Conservation (phyloP, 35 echinoderm and acorn worm genomes). For the Heliocidaris tuberculata region DNA sequence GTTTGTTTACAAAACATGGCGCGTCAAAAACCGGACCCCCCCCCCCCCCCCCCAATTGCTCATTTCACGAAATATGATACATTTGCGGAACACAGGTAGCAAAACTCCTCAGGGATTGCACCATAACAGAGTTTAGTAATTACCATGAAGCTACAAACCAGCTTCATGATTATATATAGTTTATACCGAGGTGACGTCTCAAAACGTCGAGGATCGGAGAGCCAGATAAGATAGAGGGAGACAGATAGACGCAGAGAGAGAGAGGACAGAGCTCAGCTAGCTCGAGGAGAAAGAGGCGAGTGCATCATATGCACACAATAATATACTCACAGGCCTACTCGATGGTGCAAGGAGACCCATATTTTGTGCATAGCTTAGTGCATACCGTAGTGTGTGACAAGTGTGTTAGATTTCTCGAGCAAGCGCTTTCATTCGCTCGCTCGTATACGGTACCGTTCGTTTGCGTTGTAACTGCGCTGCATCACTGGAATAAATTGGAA, state of each 20-base stretch:
- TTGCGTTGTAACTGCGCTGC: no score
- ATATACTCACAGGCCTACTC: neutral
- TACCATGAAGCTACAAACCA: no score
- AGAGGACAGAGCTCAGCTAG: neutral
- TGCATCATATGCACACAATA: neutral
- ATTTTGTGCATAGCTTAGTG: no score
- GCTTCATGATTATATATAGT: no score
- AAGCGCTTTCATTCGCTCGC: neutral
- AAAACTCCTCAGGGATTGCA: neutral
- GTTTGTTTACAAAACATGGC: neutral
- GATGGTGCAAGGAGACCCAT: no score
- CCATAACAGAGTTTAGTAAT: neutral
- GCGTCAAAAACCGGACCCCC: neutral
- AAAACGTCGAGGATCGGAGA: neutral
- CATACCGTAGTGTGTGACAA: neutral
- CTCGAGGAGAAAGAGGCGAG: no score
- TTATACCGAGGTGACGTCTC: neutral
- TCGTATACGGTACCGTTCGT: no score
- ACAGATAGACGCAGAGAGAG: neutral
- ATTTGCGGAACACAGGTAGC: neutral
- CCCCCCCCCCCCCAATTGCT: neutral
- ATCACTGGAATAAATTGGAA: slow-evolving; percentile 2
- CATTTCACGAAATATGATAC: neutral
- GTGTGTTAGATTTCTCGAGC: neutral
- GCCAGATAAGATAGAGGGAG: neutral